Base-by-base conservation (phyloP, 1,140 invertebrate species). In the Eumeta japonica region DNA sequence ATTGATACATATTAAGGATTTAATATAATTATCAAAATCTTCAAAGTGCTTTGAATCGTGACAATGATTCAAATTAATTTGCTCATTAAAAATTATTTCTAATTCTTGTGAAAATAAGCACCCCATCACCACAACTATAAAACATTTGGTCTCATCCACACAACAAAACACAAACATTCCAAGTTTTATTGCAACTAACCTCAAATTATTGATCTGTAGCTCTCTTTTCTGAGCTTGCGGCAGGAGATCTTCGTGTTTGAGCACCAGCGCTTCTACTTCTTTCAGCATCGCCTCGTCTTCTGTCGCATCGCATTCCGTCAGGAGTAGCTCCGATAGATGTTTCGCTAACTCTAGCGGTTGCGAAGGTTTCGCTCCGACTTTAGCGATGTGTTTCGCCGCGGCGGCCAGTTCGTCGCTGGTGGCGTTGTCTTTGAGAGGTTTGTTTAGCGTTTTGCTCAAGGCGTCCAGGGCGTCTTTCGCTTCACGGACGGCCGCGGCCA, bases 301-400 rank as follows among this genome's bases (percentile, higher is more conserved):
- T 3, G 77, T 81, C 13, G 84, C 79, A 33, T 85, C 81, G 47
- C 84, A 87, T 57, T 92, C 88, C 20, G 83, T 83, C 3, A 88
- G 63, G 2, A 93, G 70, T 5, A 91, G 54, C 27, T 81, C 78
- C 37, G 88, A 85, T 10, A 94, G 75, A 76, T 92, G 87, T 52
- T 83, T 84, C 1, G 91, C 82, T 11, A 91, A 61, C 64, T 93
- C 90, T 24, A 74, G 35, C 0, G 66, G 66, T 37, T 74, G 70
- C 38, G 51, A 54, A 16, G 70, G 70, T 40, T 70, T 71, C 7
- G 60, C 51, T 15, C 70, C 70, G 24, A 62, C 65, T 41, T 68
- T 74, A 18, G 70, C 70, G 16, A 74, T 70, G 31, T 71, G 64
- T 34, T 71, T 71, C 5, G 70, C 70, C 1, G 66, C 66, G 7